Percentiles rank a stretch among this genome's conserved stretches.
phyloP scores from a whole-genome alignment of 2,113 vertebrate species.

The Heteronetta atricapilla region DNA sequence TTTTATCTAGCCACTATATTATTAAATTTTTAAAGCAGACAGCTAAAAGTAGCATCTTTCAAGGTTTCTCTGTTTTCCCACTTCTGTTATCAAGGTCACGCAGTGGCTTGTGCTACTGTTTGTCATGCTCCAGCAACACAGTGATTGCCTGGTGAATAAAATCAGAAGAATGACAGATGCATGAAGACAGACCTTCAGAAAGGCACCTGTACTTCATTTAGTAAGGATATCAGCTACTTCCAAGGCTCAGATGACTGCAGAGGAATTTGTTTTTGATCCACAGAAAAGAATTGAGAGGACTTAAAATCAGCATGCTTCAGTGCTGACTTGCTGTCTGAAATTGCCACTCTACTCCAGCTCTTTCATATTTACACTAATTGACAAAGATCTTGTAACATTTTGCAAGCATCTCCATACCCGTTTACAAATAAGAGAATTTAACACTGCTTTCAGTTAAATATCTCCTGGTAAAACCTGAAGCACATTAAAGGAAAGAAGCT shows the following conservation, averaged over 20 bases:
- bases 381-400: not conserved
- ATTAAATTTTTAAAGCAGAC: conserved; percentile 24
- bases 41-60: conserved; percentile 7
- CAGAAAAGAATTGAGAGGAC: not conserved
- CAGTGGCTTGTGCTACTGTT: not conserved
- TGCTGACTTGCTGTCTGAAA: not conserved
- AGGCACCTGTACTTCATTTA: not conserved
- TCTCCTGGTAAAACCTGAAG: not conserved
- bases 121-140: not conserved
- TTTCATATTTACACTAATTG: not conserved
- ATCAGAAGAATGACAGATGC: not conserved
- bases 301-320: not conserved
- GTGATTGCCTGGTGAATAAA: not conserved
- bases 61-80: not conserved
- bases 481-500: not conserved
- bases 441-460: not conserved
- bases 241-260: not conserved
- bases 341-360: not conserved
- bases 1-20: conserved; percentile 37
- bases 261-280: conserved; percentile 7
- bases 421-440: not conserved
- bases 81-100: not conserved
- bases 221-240: not conserved
- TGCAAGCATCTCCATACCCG: not conserved
- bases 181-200: not conserved